Base-by-base conservation (phyloP, 2,113 vertebrate genomes). In the Oceanodroma tethys region DNA sequence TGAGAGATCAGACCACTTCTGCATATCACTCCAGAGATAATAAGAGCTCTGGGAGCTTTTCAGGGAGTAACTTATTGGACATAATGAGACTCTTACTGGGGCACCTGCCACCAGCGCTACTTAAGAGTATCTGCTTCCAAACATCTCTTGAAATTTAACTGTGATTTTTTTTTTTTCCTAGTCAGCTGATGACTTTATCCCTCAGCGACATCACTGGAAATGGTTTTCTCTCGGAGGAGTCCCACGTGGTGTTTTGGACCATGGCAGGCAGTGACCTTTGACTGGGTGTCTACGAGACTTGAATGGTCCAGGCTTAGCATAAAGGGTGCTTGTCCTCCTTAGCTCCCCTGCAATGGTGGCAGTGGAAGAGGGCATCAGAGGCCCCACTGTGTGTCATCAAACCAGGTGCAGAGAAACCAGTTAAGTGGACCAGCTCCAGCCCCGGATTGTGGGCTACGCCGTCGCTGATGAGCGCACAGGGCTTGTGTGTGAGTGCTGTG, bases 1-100 rank as follows among this genome's bases (percentile, higher is more conserved):
- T 22, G 32, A 76, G 68, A 84, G 76, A 91, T 89, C 73, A 91
- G 62, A 72, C 76, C 70, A 89, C 89, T 95, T 96, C 52, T 94
- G 56, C 1, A 0, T 91, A 90, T 89, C 86, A 71, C 85, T 91
- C 82, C 47, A 82, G 86, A 91, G 93, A 68, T 90, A 92, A 82
- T 75, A 97, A 94, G 74, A 87, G 96, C 94, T 84, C 82, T 79
- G 56, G 75, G 76, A 95, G 86, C 94, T 95, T 92, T 91, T 94
- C 88, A 89, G 66, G 38, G 81, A 96, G 42, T 85, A 87, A 92
- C 78, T 93, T 91, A 89, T 27, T 65, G 84, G 89, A 62, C 53
- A 47, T 85, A 94, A 95, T 62, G 66, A 89, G 81, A 91, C 86
- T 87, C 60, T 94, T 82, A 80, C 83, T 72, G 48, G 75, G 73